Evolutionary conservation across 2,113 vertebrate genomes (phyloP).

Genomic region (Sylvilagus bachmani): DNA sequence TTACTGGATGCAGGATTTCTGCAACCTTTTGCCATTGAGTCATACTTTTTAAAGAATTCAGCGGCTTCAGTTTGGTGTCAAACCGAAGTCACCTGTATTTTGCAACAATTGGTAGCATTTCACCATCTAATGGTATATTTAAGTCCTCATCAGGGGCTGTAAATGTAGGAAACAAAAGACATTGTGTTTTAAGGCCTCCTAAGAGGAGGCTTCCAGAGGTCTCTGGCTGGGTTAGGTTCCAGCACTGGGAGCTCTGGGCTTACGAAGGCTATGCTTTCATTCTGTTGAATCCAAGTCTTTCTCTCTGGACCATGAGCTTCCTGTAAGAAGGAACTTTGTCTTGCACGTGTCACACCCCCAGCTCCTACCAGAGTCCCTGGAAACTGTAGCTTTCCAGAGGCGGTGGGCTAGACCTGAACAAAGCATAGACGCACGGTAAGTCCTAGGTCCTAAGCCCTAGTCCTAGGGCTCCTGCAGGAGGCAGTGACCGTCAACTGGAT

Average conservation of each 20-base stretch:
- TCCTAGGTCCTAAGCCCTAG: too few species aligned
- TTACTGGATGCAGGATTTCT: neutral
- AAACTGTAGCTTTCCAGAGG: neutral
- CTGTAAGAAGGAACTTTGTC: neutral
- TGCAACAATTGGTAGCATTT: neutral
- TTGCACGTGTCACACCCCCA: neutral
- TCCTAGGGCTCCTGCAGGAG: neutral
- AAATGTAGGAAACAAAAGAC: neutral
- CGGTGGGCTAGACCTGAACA: neutral
- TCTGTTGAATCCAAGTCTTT: neutral
- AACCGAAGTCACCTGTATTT: neutral
- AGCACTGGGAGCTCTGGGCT: neutral
- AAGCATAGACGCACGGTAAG: neutral
- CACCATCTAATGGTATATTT: neutral
- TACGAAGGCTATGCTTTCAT: neutral
- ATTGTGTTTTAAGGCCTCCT: neutral
- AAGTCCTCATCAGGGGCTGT: neutral
- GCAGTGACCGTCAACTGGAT: rapidly evolving
- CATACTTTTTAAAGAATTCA: neutral
- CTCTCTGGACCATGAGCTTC: neutral
- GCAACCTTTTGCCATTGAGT: neutral
- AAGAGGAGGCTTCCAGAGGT: too few species aligned
- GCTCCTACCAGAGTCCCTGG: neutral
- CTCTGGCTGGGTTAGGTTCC: neutral
- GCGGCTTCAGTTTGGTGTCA: neutral